phyloP scores from a whole-genome alignment of 2,797 vertebrate genomes.

The Tokudaia tokunoshimensis region DNA sequence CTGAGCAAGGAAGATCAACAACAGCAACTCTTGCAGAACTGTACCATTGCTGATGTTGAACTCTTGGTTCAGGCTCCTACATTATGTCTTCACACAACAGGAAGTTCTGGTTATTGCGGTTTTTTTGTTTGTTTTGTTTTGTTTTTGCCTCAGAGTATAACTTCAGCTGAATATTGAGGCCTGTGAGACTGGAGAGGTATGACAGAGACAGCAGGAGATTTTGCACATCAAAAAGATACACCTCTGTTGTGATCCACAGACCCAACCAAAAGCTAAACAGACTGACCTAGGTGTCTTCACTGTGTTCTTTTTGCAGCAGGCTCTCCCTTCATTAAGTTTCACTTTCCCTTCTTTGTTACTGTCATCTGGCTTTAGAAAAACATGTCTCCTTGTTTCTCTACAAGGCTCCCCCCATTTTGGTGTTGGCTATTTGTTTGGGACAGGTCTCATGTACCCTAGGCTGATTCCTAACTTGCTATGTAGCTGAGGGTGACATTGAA shows the following conservation, averaged over 20 bases:
- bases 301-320: background rate
- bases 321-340: background rate
- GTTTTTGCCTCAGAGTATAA: slow-evolving; percentile 18
- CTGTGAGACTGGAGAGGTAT: background rate
- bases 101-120: slow-evolving; percentile 20
- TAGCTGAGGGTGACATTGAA: background rate
- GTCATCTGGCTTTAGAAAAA: slow-evolving; percentile 46
- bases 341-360: background rate
- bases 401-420: background rate
- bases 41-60: slow-evolving; percentile 25
- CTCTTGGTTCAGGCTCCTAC: slow-evolving; percentile 13
- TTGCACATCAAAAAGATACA: slow-evolving; percentile 3
- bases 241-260: background rate
- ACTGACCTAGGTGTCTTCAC: background rate
- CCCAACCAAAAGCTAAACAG: background rate
- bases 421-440: background rate
- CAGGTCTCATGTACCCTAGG: background rate
- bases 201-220: slow-evolving; percentile 6
- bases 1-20: slow-evolving; percentile 62
- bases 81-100: slow-evolving; percentile 41
- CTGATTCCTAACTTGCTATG: background rate
- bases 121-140: background rate
- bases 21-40: background rate
- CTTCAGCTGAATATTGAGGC: slow-evolving; percentile 41
- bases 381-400: slow-evolving; percentile 9